A percentile compares a stretch with the other conserved stretches of the same genome.
These are phyloP conservation scores for Onthophagus sagittarius DNA, from an alignment of 2,888 invertebrate species.

Conservation along the genomic window DNA sequence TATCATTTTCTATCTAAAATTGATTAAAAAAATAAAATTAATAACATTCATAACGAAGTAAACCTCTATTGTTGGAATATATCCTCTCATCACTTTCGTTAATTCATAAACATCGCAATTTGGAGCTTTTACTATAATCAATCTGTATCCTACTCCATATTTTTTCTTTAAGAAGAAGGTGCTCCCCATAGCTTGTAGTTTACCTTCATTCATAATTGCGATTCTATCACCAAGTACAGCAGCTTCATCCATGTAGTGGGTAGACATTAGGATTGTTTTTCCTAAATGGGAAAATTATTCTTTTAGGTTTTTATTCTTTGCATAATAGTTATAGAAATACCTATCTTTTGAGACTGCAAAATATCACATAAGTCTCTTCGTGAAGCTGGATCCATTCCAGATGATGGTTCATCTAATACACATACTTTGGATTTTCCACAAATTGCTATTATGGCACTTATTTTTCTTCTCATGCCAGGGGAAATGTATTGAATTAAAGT, in stretches of 20 bases:
- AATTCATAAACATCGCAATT: conserved; percentile 44
- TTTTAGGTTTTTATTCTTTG: too few species aligned
- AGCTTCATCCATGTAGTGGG: conserved; percentile 85
- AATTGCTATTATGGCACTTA: conserved; percentile 72
- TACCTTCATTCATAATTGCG: conserved; percentile 76
- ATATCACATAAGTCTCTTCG: conserved; percentile 82
- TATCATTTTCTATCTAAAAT: conserved; percentile 51
- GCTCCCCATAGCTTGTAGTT: conserved; percentile 70
- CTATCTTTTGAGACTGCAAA: conserved; percentile 64
- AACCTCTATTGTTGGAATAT: conserved; percentile 34
- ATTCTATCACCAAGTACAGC: conserved; percentile 78
- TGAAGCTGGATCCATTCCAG: conserved; percentile 84
- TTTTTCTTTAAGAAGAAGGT: conserved; percentile 72
- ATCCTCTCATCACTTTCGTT: not conserved
- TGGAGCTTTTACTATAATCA: conserved; percentile 58
- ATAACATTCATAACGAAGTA: conserved; percentile 46
- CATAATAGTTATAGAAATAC: conserved; percentile 30
- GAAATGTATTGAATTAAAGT: conserved; percentile 52
- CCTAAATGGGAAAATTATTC: conserved; percentile 42
- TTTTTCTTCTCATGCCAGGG: conserved; percentile 74
- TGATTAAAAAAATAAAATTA: not conserved
- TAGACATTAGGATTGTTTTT: conserved; percentile 74
- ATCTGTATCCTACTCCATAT: conserved; percentile 75
- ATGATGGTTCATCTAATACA: conserved; percentile 73
- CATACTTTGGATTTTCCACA: conserved; percentile 72